phyloP scores from a whole-genome alignment of 2,797 vertebrate species.

The Intellagama lesueurii region DNA sequence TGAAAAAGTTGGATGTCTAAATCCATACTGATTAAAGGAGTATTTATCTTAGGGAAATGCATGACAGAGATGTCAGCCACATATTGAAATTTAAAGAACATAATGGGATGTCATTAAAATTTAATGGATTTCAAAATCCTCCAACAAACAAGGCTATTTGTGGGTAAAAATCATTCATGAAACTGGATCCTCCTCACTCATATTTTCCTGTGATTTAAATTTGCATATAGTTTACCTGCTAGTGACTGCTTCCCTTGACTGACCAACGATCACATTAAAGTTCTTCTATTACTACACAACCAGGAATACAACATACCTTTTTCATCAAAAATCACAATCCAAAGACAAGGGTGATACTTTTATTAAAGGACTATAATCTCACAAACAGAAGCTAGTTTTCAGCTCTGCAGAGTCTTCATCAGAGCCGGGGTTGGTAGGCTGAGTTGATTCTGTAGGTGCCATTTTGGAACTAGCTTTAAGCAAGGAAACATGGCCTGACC shows the following conservation, averaged over 20 bases:
- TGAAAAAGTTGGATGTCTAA: conserved; percentile 24
- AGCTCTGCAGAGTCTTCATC: too few relatives aligned
- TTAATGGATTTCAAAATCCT: conserved; percentile 36
- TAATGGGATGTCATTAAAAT: conserved; percentile 33
- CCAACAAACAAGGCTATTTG: conserved; percentile 29
- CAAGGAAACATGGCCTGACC: too few relatives aligned
- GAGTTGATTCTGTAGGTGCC: too few relatives aligned
- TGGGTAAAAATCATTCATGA: conserved; percentile 12
- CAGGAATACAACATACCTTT: not conserved
- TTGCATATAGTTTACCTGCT: not conserved
- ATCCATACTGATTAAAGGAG: conserved; percentile 13
- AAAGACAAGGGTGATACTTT: too few relatives aligned
- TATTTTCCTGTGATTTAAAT: conserved; percentile 11
- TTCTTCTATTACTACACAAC: not conserved
- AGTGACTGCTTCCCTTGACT: conserved; percentile 13
- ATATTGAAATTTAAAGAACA: not conserved
- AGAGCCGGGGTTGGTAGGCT: too few relatives aligned
- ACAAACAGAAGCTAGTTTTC: too few relatives aligned
- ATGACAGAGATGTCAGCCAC: not conserved
- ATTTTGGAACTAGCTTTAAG: too few relatives aligned
- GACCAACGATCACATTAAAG: not conserved
- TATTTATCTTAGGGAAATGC: conserved; percentile 27
- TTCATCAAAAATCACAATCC: too few relatives aligned
- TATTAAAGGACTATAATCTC: too few relatives aligned
- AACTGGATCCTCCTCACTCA: conserved; percentile 37